Evolutionary conservation across 2,113 vertebrate genomes (phyloP).

Genomic region (Zosterops japonicus): DNA sequence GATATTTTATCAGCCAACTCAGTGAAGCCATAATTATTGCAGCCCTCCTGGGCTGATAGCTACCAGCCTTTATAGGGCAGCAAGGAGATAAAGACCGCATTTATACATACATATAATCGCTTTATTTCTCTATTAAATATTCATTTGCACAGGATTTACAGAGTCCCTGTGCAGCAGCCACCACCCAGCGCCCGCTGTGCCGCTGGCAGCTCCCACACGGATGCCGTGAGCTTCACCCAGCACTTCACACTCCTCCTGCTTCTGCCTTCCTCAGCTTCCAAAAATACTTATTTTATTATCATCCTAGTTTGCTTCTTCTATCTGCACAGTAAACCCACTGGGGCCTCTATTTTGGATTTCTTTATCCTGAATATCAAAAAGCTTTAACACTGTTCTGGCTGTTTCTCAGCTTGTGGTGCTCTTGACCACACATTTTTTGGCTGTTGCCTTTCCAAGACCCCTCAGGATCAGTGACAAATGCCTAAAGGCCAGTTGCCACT

Average conservation of each 20-base stretch:
- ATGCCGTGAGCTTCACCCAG: accelerated
- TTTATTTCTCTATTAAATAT: slow-evolving; percentile 40
- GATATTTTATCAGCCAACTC: slow-evolving; percentile 5
- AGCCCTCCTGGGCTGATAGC: slow-evolving; percentile 18
- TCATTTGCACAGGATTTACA: background rate
- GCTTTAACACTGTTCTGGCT: background rate
- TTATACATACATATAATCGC: background rate
- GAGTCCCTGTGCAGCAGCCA: background rate
- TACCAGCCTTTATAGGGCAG: background rate
- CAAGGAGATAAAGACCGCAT: slow-evolving; percentile 22
- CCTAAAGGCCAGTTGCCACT: background rate
- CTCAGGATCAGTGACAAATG: background rate
- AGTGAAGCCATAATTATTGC: background rate
- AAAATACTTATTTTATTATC: background rate
- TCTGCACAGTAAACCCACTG: background rate
- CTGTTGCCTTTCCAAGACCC: background rate
- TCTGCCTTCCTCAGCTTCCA: background rate
- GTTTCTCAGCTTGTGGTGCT: background rate
- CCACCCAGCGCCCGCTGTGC: accelerated
- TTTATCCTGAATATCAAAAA: background rate
- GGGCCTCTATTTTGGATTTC: background rate
- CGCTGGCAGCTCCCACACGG: background rate
- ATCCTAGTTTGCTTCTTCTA: background rate
- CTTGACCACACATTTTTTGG: background rate
- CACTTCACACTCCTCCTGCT: background rate